Evolutionary conservation across 1,140 invertebrate species (phyloP).

Genomic region (Homarus americanus): DNA sequence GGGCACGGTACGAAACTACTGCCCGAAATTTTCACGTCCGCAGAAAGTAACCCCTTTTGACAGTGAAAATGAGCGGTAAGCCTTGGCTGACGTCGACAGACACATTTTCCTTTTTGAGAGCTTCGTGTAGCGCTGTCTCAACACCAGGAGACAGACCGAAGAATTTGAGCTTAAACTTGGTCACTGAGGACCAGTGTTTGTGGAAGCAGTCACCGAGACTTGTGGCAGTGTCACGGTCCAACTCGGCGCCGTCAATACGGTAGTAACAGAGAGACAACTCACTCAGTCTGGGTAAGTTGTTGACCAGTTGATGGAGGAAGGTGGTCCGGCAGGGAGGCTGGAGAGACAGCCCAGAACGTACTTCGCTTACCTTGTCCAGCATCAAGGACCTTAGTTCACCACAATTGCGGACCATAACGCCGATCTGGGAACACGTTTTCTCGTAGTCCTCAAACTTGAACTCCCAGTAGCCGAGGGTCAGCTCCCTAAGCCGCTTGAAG

Average conservation of each 20-base stretch:
- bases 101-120: slow-evolving; percentile 18
- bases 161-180: slow-evolving; percentile 63
- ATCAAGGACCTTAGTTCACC: slow-evolving; percentile 40
- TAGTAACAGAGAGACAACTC: slow-evolving; percentile 72
- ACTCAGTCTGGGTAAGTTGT: slow-evolving; percentile 46
- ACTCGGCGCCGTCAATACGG: slow-evolving; percentile 47
- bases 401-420: slow-evolving; percentile 56
- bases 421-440: slow-evolving; percentile 35
- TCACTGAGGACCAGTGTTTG: slow-evolving; percentile 64
- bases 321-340: slow-evolving; percentile 42
- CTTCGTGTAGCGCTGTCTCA: slow-evolving; percentile 50
- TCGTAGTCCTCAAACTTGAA: slow-evolving; percentile 66
- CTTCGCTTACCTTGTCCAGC: slow-evolving; percentile 67
- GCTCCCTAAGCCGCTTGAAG: slow-evolving; percentile 60
- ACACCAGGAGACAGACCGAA: slow-evolving; percentile 60
- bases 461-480: slow-evolving; percentile 68
- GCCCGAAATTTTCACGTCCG: slow-evolving; percentile 62
- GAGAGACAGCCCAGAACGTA: slow-evolving; percentile 23
- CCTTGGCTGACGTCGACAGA: slow-evolving; percentile 44
- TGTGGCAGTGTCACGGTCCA: slow-evolving; percentile 48
- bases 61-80: slow-evolving; percentile 48
- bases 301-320: slow-evolving; percentile 70
- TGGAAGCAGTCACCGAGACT: slow-evolving; percentile 65
- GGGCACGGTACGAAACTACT: slow-evolving; percentile 54
- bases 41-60: slow-evolving; percentile 40